Evolutionary conservation across 2,888 invertebrate species (phyloP), one percentile per base, ranked within the genome.

Genomic region (Drosophila neotestacea): DNA sequence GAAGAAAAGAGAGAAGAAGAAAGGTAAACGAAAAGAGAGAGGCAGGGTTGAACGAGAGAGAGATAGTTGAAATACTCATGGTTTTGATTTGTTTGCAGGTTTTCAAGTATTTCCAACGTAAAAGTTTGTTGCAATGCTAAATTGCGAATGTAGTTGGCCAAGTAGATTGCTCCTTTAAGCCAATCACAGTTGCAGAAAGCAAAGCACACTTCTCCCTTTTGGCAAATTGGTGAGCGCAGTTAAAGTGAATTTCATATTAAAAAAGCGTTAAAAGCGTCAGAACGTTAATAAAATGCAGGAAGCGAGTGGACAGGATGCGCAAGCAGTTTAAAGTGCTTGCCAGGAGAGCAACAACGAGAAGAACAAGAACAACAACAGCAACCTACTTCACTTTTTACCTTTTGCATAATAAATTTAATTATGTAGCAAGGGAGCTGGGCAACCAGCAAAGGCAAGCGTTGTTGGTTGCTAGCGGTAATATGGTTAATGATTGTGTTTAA

Each of bases 391-490:
- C 75, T 80, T 88, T 75, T 73, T 76, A 69, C 83, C 73, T 80
- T 61, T 75, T 70, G 86, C 87, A 89, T 83, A 77, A 72, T 67
- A 83, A 86, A 86, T 88, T 80, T 68, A 85, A 88, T 86, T 89
- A 86, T 71, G 73, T 68, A 36, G 46, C 38, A 47, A 32, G 28
- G 38, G n/a, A 30, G 39, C 38, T 42, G n/a, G 42, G 4, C 28
- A 55, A 39, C 11, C 39, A 28, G 47, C 58, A 38, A 38, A 41
- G n/a, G 36, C 47, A 52, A 48, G 28, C 39, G 22, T 22, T 22
- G 22, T 22, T 22, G 22, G 22, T 22, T 22, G 22, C 22, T 2
- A 22, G 22, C 22, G 70, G 70, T 89, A 89, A 85, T 75, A 71
- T 70, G 77, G 73, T 85, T 79, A 89, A 85, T 80, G 78, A 75